These are phyloP conservation scores for Trichosurus vulpecula DNA, from an alignment of 2,797 vertebrate genomes.

Conservation along the genomic window DNA sequence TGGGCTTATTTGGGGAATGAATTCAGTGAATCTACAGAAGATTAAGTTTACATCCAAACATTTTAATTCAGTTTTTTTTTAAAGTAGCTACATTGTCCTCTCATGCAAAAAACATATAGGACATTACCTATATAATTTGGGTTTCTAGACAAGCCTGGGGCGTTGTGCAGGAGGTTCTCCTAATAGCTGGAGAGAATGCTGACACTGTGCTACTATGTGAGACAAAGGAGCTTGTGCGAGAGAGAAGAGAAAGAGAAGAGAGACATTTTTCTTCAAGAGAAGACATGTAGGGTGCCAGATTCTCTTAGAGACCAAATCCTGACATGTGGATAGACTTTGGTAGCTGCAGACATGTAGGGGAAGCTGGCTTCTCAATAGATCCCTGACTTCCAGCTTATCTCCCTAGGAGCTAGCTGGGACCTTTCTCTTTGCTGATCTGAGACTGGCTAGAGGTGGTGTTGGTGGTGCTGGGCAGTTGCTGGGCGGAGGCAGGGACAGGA, in stretches of 20 bases:
- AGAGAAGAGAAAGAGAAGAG: too few relatives aligned
- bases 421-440: background rate
- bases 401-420: background rate
- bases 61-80: background rate
- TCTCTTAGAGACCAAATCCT: background rate
- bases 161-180: background rate
- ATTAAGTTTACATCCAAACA: background rate
- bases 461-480: background rate
- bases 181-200: background rate
- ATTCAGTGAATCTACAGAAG: background rate
- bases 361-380: background rate
- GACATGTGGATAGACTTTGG: background rate
- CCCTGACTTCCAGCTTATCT: background rate
- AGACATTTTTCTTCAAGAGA: background rate
- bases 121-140: background rate
- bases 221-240: too few relatives aligned
- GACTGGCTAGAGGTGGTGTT: background rate
- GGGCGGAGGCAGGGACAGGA: background rate
- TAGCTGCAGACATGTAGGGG: background rate
- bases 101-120: background rate
- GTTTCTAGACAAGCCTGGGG: background rate
- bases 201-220: too few relatives aligned
- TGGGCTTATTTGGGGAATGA: background rate
- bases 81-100: background rate
- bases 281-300: background rate